phyloP scores from a whole-genome alignment of 2,888 invertebrate species.

The Drosophila mimetica region DNA sequence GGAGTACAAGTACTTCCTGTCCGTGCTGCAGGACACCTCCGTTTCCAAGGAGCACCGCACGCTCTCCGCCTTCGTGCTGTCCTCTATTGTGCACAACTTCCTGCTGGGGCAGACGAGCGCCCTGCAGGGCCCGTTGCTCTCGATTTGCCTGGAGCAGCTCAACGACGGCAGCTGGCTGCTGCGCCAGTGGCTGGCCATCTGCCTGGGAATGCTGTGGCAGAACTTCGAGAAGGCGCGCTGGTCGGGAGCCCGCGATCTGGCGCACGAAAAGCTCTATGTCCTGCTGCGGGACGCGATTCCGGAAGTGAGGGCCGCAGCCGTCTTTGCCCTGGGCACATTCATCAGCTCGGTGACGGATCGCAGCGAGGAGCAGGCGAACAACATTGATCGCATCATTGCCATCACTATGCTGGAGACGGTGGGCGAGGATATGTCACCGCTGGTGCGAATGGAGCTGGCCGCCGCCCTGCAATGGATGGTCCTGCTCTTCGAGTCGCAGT shows the following conservation, averaged over 20 bases:
- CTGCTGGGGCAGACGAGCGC: slow-evolving; percentile 95
- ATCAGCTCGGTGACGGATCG: slow-evolving; percentile 93
- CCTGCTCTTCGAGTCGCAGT: slow-evolving; percentile 93
- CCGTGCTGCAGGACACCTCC: slow-evolving; percentile 93
- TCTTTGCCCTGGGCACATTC: slow-evolving; percentile 97
- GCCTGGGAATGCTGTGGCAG: slow-evolving; percentile 94
- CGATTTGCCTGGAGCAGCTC: slow-evolving; percentile 96
- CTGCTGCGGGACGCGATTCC: slow-evolving; percentile 92
- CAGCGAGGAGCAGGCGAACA: slow-evolving; percentile 96
- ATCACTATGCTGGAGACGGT: slow-evolving; percentile 92
- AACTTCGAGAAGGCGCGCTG: slow-evolving; percentile 95
- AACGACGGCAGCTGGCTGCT: slow-evolving; percentile 88
- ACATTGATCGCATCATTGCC: slow-evolving; percentile 96
- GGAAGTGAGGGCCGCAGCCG: slow-evolving; percentile 96
- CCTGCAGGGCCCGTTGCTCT: slow-evolving; percentile 94
- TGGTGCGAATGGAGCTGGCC: slow-evolving; percentile 94
- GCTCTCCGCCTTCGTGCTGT: slow-evolving; percentile 96
- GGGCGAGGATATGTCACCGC: slow-evolving; percentile 92
- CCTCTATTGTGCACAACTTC: slow-evolving; percentile 96
- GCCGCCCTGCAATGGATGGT: slow-evolving; percentile 95
- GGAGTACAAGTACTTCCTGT: slow-evolving; percentile 97
- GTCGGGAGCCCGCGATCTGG: slow-evolving; percentile 97
- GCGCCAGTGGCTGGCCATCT: slow-evolving; percentile 95
- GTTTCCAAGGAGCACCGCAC: slow-evolving; percentile 95
- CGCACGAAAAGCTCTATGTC: slow-evolving; percentile 96